Base-by-base conservation (phyloP, 2,113 vertebrate genomes). In the Pyxicephalus adspersus region DNA sequence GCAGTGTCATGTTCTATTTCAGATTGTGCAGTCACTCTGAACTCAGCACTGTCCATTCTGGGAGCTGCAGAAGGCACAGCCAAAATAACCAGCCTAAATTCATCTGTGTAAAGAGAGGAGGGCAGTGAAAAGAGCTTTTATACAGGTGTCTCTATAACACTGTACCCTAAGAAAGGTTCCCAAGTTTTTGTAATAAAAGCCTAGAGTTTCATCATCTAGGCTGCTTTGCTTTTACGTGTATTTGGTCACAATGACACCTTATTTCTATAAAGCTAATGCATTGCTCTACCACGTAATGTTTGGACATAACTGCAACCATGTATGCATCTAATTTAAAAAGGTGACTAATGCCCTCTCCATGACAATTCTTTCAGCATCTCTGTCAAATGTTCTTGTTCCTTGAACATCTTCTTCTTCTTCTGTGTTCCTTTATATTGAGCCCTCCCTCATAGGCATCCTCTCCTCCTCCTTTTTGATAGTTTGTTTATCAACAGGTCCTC, bases 71-170 rank as follows among this genome's bases (percentile, higher is more conserved):
- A 20, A 34, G 34, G 23, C 67, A 25, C n/a, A 73, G 78, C 25
- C 78, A 73, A 81, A 81, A 81, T 81, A 81, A 64, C 68, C 68
- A 73, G 58, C 25, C 78, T 73, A 73, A 81, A 73, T 79, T 63
- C 23, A 71, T 81, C 38, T 34, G 57, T 28, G 68, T 64, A 22
- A 25, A 54, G n/a, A n/a, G 31, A 70, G 55, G 23, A 50, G 55
- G 34, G 31, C 11, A 51, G 28, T 2, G 38, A 54, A 50, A 63
- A 61, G 7, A 64, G 38, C 68, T 73, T 20, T 63, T 64, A 64
- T 80, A 34, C 78, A 61, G 31, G 71, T 80, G 66, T 71, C 29
- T 26, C 0, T 66, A 57, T 64, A 50, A 28, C n/a, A 58, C 52
- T 18, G n/a, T 22, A 50, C 28, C 51, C 76, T 58, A 58, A 50